These are phyloP conservation scores for Gambelia wislizenii DNA, from an alignment of 2,797 vertebrate species.

Conservation along the genomic window DNA sequence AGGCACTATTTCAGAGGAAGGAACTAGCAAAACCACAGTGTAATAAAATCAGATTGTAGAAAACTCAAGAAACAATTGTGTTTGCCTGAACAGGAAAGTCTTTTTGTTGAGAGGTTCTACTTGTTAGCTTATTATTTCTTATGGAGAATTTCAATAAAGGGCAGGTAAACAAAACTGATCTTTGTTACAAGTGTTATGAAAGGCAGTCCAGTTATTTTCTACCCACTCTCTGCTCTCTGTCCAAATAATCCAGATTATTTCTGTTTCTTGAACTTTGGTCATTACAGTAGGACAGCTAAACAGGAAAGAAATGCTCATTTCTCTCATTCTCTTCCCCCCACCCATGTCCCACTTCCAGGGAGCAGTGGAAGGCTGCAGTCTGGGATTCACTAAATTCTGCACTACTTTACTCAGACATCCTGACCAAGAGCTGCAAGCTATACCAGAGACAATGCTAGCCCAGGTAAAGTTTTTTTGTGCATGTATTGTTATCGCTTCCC, in stretches of 20 bases:
- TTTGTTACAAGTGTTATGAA: not conserved
- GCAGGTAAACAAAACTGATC: not conserved
- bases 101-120: too few species aligned
- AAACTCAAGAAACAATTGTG: too few species aligned
- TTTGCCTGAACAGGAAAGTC: too few species aligned
- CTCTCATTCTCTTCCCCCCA: too few species aligned
- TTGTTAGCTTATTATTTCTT: not conserved
- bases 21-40: too few species aligned
- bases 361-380: constrained; percentile 91
- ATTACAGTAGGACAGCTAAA: too few species aligned
- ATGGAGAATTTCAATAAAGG: not conserved
- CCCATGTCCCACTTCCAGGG: constrained; percentile 75
- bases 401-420: constrained; percentile 80
- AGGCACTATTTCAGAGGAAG: too few species aligned
- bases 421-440: constrained; percentile 77
- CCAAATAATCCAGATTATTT: not conserved
- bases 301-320: not conserved
- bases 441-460: constrained; percentile 82
- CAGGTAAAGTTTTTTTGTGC: constrained; percentile 75
- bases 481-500: not conserved
- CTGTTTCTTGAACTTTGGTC: accelerated
- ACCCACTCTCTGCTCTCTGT: not conserved
- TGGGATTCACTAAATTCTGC: constrained; percentile 90
- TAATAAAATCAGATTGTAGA: too few species aligned
- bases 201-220: not conserved